These are phyloP conservation scores for Phyllotis vaccarum DNA, from an alignment of 2,797 vertebrate genomes.

Conservation along the genomic window DNA sequence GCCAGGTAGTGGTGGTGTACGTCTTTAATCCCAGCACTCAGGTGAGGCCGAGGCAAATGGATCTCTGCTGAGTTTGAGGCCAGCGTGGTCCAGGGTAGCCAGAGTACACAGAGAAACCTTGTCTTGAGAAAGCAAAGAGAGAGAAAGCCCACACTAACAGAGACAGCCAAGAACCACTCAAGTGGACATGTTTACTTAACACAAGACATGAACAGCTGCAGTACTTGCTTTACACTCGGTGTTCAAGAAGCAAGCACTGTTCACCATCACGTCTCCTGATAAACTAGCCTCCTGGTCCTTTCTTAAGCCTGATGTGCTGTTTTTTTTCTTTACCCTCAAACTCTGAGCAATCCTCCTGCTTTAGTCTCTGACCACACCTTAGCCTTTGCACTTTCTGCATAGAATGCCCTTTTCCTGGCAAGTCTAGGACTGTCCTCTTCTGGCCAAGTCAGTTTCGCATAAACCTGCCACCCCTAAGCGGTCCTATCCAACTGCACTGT, in stretches of 20 bases:
- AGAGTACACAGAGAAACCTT: background rate
- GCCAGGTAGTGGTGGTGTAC: background rate
- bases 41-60: background rate
- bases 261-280: background rate
- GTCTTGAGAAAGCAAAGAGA: background rate
- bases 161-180: background rate
- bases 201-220: accelerated
- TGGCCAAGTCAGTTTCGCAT: background rate
- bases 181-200: accelerated
- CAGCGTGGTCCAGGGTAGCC: background rate
- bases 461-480: no score
- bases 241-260: background rate
- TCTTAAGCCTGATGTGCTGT: background rate
- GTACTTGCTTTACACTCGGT: background rate
- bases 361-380: background rate
- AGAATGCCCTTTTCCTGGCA: background rate
- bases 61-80: background rate
- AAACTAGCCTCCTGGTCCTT: background rate
- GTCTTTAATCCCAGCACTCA: background rate
- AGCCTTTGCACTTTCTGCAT: no score
- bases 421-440: background rate
- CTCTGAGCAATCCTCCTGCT: background rate
- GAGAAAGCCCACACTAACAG: background rate
- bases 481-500: background rate
- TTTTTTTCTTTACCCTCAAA: background rate